A percentile compares a stretch with the other conserved stretches of the same genome.
phyloP scores from a whole-genome alignment of 2,797 vertebrate genomes.

The Phoeniculus purpureus region DNA sequence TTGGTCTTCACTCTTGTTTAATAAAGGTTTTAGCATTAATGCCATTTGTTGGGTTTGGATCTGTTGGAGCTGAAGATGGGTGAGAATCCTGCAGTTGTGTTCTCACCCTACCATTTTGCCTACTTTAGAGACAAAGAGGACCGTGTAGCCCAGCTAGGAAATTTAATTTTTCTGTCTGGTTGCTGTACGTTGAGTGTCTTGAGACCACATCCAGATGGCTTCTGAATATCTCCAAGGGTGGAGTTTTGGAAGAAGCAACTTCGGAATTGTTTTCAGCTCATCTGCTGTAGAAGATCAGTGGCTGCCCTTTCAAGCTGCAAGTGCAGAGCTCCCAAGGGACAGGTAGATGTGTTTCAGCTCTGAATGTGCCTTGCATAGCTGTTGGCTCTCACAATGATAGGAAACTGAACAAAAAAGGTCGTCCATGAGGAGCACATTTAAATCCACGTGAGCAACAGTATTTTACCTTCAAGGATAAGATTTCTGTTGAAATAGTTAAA shows the following conservation, averaged over 20 bases:
- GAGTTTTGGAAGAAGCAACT: background rate
- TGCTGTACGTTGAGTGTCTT: background rate
- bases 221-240: background rate
- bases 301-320: rapidly evolving
- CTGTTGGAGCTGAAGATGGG: background rate
- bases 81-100: background rate
- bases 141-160: background rate
- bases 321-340: background rate
- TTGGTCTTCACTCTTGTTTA: background rate
- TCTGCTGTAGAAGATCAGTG: background rate
- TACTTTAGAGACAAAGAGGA: background rate
- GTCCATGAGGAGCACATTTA: background rate
- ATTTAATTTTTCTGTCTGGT: background rate
- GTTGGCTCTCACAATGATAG: background rate
- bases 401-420: background rate
- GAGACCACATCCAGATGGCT: background rate
- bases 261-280: background rate
- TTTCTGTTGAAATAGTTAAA: background rate
- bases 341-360: background rate
- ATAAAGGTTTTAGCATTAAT: background rate
- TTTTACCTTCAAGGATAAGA: background rate
- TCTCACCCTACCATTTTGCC: background rate
- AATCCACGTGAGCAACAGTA: background rate
- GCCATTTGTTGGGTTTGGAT: background rate
- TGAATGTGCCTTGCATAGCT: background rate